These are phyloP conservation scores for Drosophila nigromelanica DNA, from an alignment of 1,140 invertebrate species.

Conservation along the genomic window DNA sequence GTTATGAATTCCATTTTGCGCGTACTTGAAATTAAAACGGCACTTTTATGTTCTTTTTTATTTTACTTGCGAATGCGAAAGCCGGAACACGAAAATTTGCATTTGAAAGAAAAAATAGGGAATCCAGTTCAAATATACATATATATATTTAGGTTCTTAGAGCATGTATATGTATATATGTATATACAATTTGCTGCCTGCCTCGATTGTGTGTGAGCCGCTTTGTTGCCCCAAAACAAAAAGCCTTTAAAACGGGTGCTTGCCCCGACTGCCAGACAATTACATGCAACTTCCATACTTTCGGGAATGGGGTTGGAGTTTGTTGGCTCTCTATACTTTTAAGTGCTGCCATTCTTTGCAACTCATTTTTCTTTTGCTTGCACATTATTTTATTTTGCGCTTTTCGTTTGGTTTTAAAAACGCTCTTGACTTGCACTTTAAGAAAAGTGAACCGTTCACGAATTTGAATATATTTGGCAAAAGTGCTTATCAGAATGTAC, in stretches of 20 bases:
- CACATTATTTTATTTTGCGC: conserved; percentile 23
- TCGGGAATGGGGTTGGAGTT: background rate
- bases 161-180: conserved; percentile 9
- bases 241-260: conserved; percentile 42
- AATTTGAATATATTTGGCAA: too few species aligned
- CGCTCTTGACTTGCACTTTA: conserved; percentile 3
- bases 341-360: conserved; percentile 37
- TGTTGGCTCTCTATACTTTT: conserved; percentile 20
- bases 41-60: too few species aligned
- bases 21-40: too few species aligned
- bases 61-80: too few species aligned
- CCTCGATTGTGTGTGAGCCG: conserved; percentile 18
- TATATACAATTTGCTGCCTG: conserved; percentile 1
- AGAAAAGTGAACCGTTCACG: background rate
- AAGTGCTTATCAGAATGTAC: background rate
- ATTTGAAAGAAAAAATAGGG: background rate
- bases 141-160: background rate
- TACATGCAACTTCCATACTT: conserved; percentile 17
- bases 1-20: too few species aligned
- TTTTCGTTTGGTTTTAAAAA: conserved; percentile 1
- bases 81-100: background rate
- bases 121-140: background rate
- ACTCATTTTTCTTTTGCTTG: conserved; percentile 7
- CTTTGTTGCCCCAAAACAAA: conserved; percentile 29
- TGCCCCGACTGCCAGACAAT: conserved; percentile 25